phyloP scores from a whole-genome alignment of 1,140 invertebrate species.

The Polypedilum vanderplanki region DNA sequence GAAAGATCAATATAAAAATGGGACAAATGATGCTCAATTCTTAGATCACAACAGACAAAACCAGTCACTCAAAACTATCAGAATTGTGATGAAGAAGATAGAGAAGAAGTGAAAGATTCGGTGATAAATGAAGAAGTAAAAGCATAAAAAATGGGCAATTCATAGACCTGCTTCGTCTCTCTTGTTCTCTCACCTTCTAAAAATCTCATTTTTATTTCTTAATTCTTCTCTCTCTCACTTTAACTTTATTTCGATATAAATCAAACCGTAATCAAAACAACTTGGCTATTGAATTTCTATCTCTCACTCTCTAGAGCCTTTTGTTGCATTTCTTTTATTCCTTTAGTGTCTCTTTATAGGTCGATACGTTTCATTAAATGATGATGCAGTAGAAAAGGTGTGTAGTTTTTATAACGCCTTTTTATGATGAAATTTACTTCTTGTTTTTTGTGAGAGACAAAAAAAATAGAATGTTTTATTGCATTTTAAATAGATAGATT shows the following conservation, averaged over 20 bases:
- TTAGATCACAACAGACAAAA: background rate
- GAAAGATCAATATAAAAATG: slow-evolving; percentile 1
- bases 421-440: background rate
- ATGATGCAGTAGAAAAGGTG: background rate
- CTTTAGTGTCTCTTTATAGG: no score
- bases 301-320: background rate
- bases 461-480: background rate
- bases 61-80: background rate
- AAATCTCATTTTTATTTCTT: background rate
- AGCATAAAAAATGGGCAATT: slow-evolving; percentile 7
- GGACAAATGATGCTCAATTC: slow-evolving; percentile 12
- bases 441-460: background rate
- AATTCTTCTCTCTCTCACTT: background rate
- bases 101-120: slow-evolving; percentile 1
- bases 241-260: background rate
- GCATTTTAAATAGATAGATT: background rate
- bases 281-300: slow-evolving; percentile 6
- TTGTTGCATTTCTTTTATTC: background rate
- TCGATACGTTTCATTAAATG: background rate
- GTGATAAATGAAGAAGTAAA: slow-evolving; percentile 19
- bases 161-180: background rate
- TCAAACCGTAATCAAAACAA: slow-evolving; percentile 29
- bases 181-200: background rate
- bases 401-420: background rate
- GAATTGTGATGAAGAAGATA: background rate